These are phyloP conservation scores for Gisinianus flammeolus DNA, from an alignment of 2,888 invertebrate genomes.

Conservation along the genomic window DNA sequence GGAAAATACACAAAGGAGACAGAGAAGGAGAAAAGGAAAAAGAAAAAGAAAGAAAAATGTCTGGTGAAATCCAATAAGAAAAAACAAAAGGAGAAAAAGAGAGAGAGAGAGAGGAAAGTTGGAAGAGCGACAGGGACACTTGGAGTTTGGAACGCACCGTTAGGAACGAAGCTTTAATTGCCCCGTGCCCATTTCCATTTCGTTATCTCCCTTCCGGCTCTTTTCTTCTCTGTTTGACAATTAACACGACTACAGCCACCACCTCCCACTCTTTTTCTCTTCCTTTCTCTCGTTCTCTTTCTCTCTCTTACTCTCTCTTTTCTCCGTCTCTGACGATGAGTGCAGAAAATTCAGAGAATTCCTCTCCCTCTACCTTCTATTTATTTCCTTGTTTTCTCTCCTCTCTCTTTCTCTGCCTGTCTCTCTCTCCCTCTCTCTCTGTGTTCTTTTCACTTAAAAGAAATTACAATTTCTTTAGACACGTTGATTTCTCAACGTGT, in stretches of 20 bases:
- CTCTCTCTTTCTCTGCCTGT: slow-evolving; percentile 4
- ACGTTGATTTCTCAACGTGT: background rate
- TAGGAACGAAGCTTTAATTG: slow-evolving; percentile 20
- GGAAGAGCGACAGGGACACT: background rate
- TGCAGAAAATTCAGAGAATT: no score
- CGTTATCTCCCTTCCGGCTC: slow-evolving; percentile 34
- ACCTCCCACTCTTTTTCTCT: background rate
- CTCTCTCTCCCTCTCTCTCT: slow-evolving; percentile 1
- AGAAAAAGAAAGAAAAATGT: slow-evolving; percentile 5
- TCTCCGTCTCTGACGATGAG: background rate
- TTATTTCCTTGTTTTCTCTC: background rate
- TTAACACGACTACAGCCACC: background rate
- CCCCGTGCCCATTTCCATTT: slow-evolving; percentile 24
- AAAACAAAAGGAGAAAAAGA: background rate
- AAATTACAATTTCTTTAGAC: background rate
- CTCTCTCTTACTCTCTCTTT: background rate
- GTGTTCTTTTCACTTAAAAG: slow-evolving; percentile 1
- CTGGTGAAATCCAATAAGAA: background rate
- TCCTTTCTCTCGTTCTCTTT: background rate
- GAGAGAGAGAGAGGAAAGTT: background rate
- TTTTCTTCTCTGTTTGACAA: background rate
- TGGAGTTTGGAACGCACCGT: background rate
- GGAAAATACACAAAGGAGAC: background rate
- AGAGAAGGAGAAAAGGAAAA: background rate
- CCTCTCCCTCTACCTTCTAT: background rate